Conservation (phyloP, 2,113 vertebrate genomes). For the Rattus rattus region DNA sequence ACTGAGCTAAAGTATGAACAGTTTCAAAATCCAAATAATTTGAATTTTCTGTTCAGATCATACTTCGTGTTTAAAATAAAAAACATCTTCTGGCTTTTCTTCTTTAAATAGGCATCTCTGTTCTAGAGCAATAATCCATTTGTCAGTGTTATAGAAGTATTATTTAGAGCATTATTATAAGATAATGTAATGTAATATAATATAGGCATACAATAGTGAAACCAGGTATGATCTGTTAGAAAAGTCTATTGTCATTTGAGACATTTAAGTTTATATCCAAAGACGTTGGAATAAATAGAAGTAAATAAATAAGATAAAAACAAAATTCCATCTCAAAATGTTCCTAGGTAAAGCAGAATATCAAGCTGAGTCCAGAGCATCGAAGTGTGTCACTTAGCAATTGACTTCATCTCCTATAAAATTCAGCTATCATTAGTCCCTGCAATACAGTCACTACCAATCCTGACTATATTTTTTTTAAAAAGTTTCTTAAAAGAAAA, state of each 20-base stretch:
- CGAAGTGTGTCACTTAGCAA: neutral
- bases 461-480: neutral
- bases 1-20: neutral
- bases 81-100: neutral
- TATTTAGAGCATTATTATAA: neutral
- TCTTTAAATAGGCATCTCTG: neutral
- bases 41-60: neutral
- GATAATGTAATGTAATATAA: neutral
- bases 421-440: slow-evolving; percentile 41
- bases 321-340: neutral
- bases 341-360: neutral
- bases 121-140: neutral
- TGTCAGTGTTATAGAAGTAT: neutral
- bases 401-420: neutral
- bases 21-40: slow-evolving; percentile 29
- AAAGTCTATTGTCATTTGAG: neutral
- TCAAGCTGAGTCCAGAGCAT: neutral
- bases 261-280: slow-evolving; percentile 37
- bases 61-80: neutral
- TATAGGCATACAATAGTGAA: neutral
- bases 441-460: slow-evolving; percentile 33
- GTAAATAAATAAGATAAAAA: neutral
- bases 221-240: neutral
- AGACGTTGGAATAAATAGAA: neutral
- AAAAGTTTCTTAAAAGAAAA: neutral